phyloP scores from a whole-genome alignment of 2,797 vertebrate species.

The Gadopsis marmoratus region DNA sequence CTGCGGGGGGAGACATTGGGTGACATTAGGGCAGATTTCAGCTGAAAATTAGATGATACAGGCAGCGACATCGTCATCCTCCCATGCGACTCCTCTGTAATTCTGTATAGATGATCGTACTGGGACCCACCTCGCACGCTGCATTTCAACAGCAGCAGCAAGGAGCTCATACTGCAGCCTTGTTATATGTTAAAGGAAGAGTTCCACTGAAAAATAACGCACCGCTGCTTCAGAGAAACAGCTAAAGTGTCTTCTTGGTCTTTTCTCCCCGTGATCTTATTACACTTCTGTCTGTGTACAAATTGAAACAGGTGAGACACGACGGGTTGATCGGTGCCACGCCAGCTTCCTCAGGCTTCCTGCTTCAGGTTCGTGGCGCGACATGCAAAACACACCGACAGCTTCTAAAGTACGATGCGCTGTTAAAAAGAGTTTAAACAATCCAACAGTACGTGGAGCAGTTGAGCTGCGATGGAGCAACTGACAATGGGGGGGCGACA shows the following conservation, averaged over 20 bases:
- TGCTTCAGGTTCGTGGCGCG: no score
- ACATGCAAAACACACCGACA: conserved; percentile 33
- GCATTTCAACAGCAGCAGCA: not conserved
- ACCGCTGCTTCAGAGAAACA: no score
- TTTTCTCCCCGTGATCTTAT: not conserved
- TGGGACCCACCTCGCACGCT: not conserved
- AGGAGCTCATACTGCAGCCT: not conserved
- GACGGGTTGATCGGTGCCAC: no score
- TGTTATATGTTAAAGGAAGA: not conserved
- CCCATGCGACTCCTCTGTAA: not conserved
- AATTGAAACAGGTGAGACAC: not conserved
- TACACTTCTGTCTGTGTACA: not conserved
- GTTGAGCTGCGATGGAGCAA: conserved; percentile 14
- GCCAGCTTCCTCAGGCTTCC: no score
- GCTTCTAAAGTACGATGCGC: not conserved
- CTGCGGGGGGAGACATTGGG: conserved; percentile 3
- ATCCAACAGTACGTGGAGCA: conserved; percentile 12
- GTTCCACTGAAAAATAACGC: no score
- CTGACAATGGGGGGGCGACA: conserved; percentile 27
- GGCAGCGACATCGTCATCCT: conserved; percentile 11
- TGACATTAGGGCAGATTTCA: conserved; percentile 21
- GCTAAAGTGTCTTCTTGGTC: no score
- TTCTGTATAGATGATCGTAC: conserved; percentile 8
- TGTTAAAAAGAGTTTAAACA: conserved; percentile 7
- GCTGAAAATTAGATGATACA: conserved; percentile 11